A percentile compares a stretch with the other conserved stretches of the same genome.
These are phyloP conservation scores for Bellardia pandia DNA, from an alignment of 2,888 invertebrate genomes.

Conservation along the genomic window DNA sequence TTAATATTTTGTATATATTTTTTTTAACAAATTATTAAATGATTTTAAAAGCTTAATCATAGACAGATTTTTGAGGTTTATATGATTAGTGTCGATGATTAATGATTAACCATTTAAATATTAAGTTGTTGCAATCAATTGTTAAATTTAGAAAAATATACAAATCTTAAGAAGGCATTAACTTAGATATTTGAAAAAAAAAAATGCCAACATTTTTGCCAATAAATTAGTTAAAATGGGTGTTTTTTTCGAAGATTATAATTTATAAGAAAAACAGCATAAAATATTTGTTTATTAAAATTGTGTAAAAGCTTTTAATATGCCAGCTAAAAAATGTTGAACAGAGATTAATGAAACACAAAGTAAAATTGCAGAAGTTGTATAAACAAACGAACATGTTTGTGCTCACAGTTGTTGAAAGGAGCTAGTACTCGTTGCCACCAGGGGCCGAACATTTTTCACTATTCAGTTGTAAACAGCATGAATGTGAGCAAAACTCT, in stretches of 20 bases:
- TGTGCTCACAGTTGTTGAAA: no score
- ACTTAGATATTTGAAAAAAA: neutral
- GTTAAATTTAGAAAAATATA: neutral
- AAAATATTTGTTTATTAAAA: neutral
- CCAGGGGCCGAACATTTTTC: no score
- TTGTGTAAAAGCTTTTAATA: no score
- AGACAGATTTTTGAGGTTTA: neutral
- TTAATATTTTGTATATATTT: neutral
- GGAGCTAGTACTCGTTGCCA: no score
- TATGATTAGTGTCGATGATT: slow-evolving; percentile 30
- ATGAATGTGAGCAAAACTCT: no score
- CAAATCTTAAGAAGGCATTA: neutral
- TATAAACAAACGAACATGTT: no score
- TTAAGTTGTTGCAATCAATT: slow-evolving; percentile 5
- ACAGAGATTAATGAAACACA: no score
- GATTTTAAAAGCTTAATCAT: slow-evolving; percentile 3
- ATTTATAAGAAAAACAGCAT: neutral
- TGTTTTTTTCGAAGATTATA: neutral
- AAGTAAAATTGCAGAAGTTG: no score
- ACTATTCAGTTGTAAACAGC: no score
- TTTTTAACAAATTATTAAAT: neutral
- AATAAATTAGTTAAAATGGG: slow-evolving; percentile 18
- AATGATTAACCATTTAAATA: slow-evolving; percentile 18
- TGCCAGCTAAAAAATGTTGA: no score
- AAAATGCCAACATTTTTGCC: slow-evolving; percentile 5